phyloP scores from a whole-genome alignment of 2,888 invertebrate genomes.

The Macrosoma leucophasiata region DNA sequence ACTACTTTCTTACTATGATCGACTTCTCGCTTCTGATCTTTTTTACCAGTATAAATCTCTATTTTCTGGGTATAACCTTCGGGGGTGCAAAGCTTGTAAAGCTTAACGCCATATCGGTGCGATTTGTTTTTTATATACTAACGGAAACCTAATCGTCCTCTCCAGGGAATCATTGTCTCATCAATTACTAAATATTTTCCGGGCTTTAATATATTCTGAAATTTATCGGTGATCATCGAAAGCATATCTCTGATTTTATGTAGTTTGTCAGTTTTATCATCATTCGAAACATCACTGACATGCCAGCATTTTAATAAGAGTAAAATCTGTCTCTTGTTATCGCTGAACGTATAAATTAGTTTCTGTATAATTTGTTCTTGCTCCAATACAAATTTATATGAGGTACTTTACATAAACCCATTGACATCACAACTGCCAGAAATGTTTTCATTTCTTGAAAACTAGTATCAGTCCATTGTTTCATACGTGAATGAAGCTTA shows the following conservation, averaged over 20 bases:
- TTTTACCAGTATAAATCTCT: slow-evolving; percentile 15
- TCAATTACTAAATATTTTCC: slow-evolving; percentile 16
- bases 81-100: slow-evolving; percentile 18
- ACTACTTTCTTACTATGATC: slow-evolving; percentile 23
- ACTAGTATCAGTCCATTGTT: too few species aligned
- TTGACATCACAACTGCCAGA: too few species aligned
- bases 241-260: slow-evolving; percentile 12
- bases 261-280: slow-evolving; percentile 13
- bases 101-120: slow-evolving; percentile 15
- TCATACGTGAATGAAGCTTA: too few species aligned
- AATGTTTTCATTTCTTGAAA: too few species aligned
- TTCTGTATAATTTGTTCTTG: too few species aligned
- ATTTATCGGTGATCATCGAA: too few species aligned
- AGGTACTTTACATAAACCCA: too few species aligned
- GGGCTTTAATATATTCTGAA: too few species aligned
- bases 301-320: slow-evolving; percentile 23
- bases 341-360: slow-evolving; percentile 17
- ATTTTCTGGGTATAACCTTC: slow-evolving; percentile 14
- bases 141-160: slow-evolving; percentile 28
- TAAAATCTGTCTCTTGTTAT: slow-evolving; percentile 21
- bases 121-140: slow-evolving; percentile 34
- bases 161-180: slow-evolving; percentile 13
- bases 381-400: too few species aligned
- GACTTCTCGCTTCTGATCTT: slow-evolving; percentile 8
- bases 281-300: slow-evolving; percentile 12